phyloP scores from a whole-genome alignment of 2,888 invertebrate genomes.

The Polydesmus complanatus region DNA sequence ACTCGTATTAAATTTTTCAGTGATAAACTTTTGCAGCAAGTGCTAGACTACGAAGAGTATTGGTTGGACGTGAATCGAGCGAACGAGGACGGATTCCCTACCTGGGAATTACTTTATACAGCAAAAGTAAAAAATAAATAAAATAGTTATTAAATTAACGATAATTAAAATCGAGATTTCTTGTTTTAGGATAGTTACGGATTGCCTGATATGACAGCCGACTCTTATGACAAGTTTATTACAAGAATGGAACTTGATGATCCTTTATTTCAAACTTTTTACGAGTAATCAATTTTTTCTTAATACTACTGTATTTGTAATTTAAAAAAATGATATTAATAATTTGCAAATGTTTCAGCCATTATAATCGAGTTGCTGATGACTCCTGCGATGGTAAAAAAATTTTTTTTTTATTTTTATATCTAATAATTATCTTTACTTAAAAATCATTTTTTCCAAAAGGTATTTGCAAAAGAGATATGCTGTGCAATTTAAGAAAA shows the following conservation, averaged over 20 bases:
- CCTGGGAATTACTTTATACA: conserved; percentile 79
- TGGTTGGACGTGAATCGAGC: conserved; percentile 89
- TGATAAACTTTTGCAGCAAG: conserved; percentile 47
- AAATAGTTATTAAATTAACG: too few relatives aligned
- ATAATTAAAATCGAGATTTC: too few relatives aligned
- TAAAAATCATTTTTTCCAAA: too few relatives aligned
- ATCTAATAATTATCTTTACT: too few relatives aligned
- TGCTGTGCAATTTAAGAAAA: not conserved
- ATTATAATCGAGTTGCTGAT: too few relatives aligned
- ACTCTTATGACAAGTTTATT: conserved; percentile 81
- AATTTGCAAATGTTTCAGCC: too few relatives aligned
- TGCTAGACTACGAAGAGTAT: conserved; percentile 91
- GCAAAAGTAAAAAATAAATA: conserved; percentile 40
- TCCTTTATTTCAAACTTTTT: conserved; percentile 67
- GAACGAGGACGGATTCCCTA: conserved; percentile 45
- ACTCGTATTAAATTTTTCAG: not conserved
- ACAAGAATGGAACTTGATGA: conserved; percentile 77
- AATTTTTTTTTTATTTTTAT: too few relatives aligned
- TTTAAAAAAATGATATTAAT: too few relatives aligned
- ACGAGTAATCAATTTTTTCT: too few relatives aligned
- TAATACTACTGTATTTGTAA: too few relatives aligned
- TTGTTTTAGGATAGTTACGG: conserved; percentile 63
- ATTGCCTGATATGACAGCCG: conserved; percentile 67
- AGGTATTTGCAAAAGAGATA: not conserved
- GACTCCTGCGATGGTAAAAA: too few relatives aligned